Percentiles rank a stretch among this genome's conserved stretches.
Conservation (phyloP, 1,140 invertebrate species). For the Subanguina moxae region DNA sequence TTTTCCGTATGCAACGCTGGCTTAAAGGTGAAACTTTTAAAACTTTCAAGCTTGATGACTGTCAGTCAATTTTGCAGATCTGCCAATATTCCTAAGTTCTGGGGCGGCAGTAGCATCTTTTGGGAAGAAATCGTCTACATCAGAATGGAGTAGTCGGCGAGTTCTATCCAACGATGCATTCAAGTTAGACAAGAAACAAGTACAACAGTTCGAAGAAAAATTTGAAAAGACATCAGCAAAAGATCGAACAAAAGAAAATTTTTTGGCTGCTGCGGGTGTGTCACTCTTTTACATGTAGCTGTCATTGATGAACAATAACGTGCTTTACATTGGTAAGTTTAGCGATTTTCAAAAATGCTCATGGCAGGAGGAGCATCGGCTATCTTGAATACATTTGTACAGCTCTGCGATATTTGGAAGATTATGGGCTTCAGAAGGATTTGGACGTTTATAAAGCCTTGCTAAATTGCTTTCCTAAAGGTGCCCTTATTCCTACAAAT, state of each 20-base stretch:
- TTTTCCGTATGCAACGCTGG: too few species aligned
- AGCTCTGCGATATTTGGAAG: conserved; percentile 79
- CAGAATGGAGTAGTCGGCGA: too few species aligned
- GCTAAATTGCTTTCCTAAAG: conserved; percentile 85
- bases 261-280: conserved; percentile 14
- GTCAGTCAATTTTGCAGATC: too few species aligned
- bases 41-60: too few species aligned
- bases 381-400: conserved; percentile 89
- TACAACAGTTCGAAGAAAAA: conserved; percentile 30
- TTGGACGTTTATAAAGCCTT: conserved; percentile 83
- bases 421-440: conserved; percentile 79
- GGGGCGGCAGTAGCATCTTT: too few species aligned
- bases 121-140: too few species aligned
- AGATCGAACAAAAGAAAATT: conserved; percentile 34
- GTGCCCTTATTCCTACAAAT: conserved; percentile 76
- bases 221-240: conserved; percentile 35
- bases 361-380: conserved; percentile 63
- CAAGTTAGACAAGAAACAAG: conserved; percentile 6
- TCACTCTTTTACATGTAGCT: background rate
- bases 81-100: too few species aligned
- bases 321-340: conserved; percentile 25
- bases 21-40: too few species aligned
- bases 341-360: conserved; percentile 37
- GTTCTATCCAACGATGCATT: background rate
- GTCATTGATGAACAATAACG: too few species aligned